Evolutionary conservation across 2,797 vertebrate genomes (phyloP).

Genomic region (Sebastiscus albofasciatus): DNA sequence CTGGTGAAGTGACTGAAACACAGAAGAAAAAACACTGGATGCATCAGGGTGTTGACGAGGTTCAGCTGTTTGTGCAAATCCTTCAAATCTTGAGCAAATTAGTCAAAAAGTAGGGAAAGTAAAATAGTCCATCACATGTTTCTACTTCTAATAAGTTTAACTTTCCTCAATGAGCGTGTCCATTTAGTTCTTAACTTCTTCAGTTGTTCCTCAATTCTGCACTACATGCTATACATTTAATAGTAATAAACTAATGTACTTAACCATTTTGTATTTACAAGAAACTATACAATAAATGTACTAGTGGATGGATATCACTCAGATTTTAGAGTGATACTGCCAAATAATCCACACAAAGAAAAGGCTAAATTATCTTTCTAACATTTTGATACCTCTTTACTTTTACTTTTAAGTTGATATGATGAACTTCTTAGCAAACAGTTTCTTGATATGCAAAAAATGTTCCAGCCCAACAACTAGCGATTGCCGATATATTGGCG

Average conservation of each 20-base stretch:
- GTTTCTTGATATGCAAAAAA: too few relatives aligned
- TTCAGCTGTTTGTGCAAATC: neutral
- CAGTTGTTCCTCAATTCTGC: neutral
- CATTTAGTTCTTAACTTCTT: neutral
- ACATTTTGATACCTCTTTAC: too few relatives aligned
- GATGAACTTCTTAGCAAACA: too few relatives aligned
- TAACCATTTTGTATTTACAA: too few relatives aligned
- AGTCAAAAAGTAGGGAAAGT: neutral
- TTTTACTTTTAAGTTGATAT: too few relatives aligned
- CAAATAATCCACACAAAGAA: too few relatives aligned
- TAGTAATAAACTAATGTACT: too few relatives aligned
- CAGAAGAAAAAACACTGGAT: neutral
- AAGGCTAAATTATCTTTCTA: too few relatives aligned
- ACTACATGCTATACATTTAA: fast-evolving
- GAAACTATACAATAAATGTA: too few relatives aligned
- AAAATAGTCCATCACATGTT: neutral
- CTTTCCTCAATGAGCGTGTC: neutral
- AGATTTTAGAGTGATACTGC: too few relatives aligned
- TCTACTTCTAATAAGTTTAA: neutral
- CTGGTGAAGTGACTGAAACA: slow-evolving; percentile 17
- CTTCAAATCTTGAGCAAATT: neutral
- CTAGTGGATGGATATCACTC: too few relatives aligned
- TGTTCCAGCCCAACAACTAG: too few relatives aligned
- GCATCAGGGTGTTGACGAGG: neutral
- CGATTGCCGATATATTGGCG: fast-evolving